phyloP scores from a whole-genome alignment of 1,140 invertebrate genomes.

The Wiebesia pumilae region DNA sequence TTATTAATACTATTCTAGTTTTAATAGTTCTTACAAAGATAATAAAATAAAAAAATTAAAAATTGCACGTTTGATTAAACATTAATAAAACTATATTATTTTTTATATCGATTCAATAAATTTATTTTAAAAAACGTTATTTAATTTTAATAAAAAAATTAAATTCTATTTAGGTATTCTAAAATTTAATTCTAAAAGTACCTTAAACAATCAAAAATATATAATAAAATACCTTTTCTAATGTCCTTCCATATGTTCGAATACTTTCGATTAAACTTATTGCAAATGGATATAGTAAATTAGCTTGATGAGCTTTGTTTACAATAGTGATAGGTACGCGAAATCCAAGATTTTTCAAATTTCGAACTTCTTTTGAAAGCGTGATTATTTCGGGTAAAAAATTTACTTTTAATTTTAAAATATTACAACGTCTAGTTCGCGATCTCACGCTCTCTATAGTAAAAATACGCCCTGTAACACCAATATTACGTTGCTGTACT shows the following conservation, averaged over 20 bases:
- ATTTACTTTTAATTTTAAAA: conserved; percentile 96
- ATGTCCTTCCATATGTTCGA: conserved; percentile 95
- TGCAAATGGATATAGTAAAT: conserved; percentile 98
- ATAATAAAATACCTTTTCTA: conserved; percentile 88
- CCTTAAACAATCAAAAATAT: too few relatives aligned
- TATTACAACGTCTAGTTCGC: conserved; percentile 88
- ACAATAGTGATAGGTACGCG: conserved; percentile 97
- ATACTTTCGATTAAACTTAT: conserved; percentile 99
- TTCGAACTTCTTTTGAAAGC: conserved; percentile 97
- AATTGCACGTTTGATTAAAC: too few relatives aligned
- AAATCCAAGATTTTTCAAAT: conserved; percentile 97
- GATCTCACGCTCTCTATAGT: conserved; percentile 92
- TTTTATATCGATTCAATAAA: too few relatives aligned
- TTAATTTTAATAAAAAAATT: too few relatives aligned
- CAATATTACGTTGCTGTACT: conserved; percentile 95
- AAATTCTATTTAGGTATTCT: too few relatives aligned
- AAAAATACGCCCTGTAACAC: conserved; percentile 95
- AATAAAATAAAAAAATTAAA: too few relatives aligned
- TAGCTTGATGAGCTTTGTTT: conserved; percentile 99
- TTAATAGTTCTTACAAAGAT: too few relatives aligned
- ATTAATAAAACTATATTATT: too few relatives aligned
- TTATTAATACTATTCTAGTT: too few relatives aligned
- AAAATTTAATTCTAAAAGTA: too few relatives aligned
- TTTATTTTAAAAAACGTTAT: too few relatives aligned
- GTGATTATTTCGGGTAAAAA: conserved; percentile 99